phyloP scores from a whole-genome alignment of 2,888 invertebrate genomes.

The Melanchra persicariae region DNA sequence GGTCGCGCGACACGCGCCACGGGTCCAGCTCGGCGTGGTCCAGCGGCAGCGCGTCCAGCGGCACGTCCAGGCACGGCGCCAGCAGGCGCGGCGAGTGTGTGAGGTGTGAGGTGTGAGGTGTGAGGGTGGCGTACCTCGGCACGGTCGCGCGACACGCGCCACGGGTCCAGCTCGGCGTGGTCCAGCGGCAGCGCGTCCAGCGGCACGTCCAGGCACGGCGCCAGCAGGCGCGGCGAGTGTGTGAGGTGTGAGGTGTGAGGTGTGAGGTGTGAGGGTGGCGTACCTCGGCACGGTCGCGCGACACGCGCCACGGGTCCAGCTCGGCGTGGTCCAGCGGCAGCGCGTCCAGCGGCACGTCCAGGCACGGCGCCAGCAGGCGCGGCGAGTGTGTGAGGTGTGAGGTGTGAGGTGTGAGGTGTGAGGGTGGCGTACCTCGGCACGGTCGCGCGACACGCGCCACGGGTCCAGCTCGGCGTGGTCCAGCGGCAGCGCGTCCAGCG shows the following conservation, averaged over 20 bases:
- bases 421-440: conserved; percentile 68
- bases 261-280: background rate
- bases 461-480: conserved; percentile 80
- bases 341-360: conserved; percentile 94
- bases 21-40: conserved; percentile 80
- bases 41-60: conserved; percentile 93
- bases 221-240: conserved; percentile 94
- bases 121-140: conserved; percentile 67
- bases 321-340: conserved; percentile 92
- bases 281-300: conserved; percentile 75
- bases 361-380: conserved; percentile 94
- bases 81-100: conserved; percentile 94
- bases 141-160: conserved; percentile 72
- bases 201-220: conserved; percentile 95
- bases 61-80: conserved; percentile 94
- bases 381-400: conserved; percentile 92
- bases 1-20: conserved; percentile 73
- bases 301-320: conserved; percentile 66
- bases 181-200: conserved; percentile 93
- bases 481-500: conserved; percentile 93
- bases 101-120: too few species aligned
- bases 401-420: too few species aligned
- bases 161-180: conserved; percentile 80
- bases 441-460: conserved; percentile 73
- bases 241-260: too few species aligned